phyloP scores from a whole-genome alignment of 1,140 invertebrate genomes.

The Holotrichia oblita region DNA sequence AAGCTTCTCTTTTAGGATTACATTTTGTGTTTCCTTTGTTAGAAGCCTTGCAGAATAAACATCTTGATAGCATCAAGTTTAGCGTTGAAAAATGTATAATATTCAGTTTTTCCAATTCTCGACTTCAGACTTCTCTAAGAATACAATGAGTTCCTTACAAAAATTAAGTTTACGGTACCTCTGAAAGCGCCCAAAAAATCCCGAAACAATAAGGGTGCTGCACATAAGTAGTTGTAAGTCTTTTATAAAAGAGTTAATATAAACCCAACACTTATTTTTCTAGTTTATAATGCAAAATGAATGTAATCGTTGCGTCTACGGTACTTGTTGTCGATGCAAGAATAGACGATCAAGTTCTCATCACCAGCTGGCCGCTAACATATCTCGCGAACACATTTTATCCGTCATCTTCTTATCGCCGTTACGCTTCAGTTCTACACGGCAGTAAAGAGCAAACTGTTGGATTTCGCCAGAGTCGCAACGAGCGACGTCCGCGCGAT shows the following conservation, averaged over 20 bases:
- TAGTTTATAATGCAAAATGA: not conserved
- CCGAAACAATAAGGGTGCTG: not conserved
- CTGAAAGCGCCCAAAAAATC: not conserved
- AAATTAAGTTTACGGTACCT: not conserved
- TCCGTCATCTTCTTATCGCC: not conserved
- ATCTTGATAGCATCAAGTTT: too few relatives aligned
- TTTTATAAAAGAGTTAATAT: not conserved
- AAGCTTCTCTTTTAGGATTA: too few relatives aligned
- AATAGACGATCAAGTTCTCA: not conserved
- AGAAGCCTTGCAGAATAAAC: too few relatives aligned
- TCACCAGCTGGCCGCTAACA: not conserved
- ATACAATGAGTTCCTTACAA: too few relatives aligned
- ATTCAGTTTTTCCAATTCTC: not conserved
- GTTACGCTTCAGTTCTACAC: constrained; percentile 34
- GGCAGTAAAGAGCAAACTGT: constrained; percentile 42
- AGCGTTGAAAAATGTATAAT: not conserved
- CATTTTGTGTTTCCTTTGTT: too few relatives aligned
- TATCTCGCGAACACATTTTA: constrained; percentile 36
- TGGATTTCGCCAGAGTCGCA: constrained; percentile 23
- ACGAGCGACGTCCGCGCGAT: constrained; percentile 13
- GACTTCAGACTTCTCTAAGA: too few relatives aligned
- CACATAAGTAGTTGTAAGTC: not conserved
- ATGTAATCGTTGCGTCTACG: not conserved
- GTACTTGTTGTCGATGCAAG: not conserved
- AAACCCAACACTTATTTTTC: not conserved